These are phyloP conservation scores for Chrysomela aeneicollis DNA, from an alignment of 2,888 invertebrate species.

Conservation along the genomic window DNA sequence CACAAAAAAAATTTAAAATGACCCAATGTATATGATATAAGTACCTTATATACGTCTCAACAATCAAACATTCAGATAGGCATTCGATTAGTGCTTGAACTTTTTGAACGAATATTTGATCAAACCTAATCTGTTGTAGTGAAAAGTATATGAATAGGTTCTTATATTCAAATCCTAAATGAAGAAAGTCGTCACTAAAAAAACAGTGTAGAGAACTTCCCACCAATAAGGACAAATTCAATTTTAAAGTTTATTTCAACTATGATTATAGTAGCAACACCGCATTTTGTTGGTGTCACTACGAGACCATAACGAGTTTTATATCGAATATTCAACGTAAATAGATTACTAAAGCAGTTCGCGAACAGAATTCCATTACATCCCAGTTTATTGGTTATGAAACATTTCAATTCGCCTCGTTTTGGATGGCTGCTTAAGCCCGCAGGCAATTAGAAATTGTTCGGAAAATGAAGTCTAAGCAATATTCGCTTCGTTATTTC, in stretches of 20 bases:
- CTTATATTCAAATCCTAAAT: no score
- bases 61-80: no score
- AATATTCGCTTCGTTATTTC: neutral
- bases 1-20: no score
- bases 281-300: neutral
- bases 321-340: neutral
- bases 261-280: neutral
- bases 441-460: neutral
- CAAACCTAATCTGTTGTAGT: no score
- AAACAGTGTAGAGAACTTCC: no score
- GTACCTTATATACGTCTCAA: no score
- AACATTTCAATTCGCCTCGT: neutral
- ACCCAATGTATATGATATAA: no score
- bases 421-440: neutral
- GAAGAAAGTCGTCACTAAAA: no score
- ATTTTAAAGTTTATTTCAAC: neutral
- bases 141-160: no score
- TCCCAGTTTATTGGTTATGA: neutral
- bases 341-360: neutral
- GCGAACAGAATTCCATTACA: neutral
- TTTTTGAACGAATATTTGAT: no score
- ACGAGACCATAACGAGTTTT: neutral
- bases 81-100: no score
- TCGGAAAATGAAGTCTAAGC: neutral
- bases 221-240: neutral